Percentiles rank a stretch among this genome's conserved stretches.
These are phyloP conservation scores for Alentia gelatinosa DNA, from an alignment of 2,888 invertebrate genomes.

Conservation along the genomic window DNA sequence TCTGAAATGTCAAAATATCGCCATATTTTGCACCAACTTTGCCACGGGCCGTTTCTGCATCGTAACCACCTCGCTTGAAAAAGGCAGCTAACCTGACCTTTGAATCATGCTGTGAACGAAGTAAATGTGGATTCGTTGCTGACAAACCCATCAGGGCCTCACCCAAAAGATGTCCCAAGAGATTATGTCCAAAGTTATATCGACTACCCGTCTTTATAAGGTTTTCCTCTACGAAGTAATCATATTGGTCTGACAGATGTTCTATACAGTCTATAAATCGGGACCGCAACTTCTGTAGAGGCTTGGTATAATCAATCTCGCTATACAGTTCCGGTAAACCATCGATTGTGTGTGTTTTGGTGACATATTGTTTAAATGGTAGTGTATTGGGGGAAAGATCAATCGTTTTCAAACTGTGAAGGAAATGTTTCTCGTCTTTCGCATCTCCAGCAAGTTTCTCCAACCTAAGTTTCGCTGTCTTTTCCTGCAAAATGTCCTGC, in stretches of 20 bases:
- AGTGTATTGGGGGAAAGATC: constrained; percentile 80
- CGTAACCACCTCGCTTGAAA: constrained; percentile 84
- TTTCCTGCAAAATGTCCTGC: constrained; percentile 64
- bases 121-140: constrained; percentile 65
- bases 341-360: constrained; percentile 88
- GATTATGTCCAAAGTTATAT: background rate
- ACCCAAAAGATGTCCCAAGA: background rate
- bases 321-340: constrained; percentile 85
- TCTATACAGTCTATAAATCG: background rate
- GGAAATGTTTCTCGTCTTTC: constrained; percentile 43
- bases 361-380: constrained; percentile 87
- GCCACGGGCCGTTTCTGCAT: background rate
- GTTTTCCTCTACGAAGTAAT: background rate
- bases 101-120: constrained; percentile 85
- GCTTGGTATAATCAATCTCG: constrained; percentile 19
- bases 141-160: background rate
- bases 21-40: background rate
- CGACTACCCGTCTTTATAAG: background rate
- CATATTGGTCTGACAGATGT: background rate
- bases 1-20: constrained; percentile 70
- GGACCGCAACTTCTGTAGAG: background rate
- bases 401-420: constrained; percentile 21
- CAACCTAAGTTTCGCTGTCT: constrained; percentile 67
- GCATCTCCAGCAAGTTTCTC: constrained; percentile 65
- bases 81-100: constrained; percentile 91